Conservation (phyloP, 2,888 invertebrate species). For the Frankliniella intonsa region DNA sequence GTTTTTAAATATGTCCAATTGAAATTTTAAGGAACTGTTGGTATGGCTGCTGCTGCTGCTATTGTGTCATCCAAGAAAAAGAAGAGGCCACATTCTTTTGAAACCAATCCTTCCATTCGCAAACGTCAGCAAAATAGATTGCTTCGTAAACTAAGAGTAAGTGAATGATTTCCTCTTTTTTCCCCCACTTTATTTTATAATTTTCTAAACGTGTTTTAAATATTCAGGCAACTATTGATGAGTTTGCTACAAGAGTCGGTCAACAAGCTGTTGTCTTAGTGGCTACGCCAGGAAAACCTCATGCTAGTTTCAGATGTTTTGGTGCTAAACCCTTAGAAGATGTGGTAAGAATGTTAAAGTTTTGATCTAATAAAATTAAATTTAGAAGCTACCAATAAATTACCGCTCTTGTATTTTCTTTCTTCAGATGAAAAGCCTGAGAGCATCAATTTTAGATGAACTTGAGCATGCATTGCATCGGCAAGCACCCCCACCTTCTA, state of each 20-base stretch:
- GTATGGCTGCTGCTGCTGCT: conserved; percentile 94
- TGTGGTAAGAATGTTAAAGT: conserved; percentile 57
- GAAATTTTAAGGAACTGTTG: conserved; percentile 70
- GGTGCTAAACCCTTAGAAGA: conserved; percentile 95
- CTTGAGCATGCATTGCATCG: conserved; percentile 88
- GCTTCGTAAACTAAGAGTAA: conserved; percentile 75
- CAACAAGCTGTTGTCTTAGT: conserved; percentile 95
- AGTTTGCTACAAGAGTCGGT: conserved; percentile 93
- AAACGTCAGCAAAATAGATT: conserved; percentile 93
- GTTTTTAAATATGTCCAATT: conserved; percentile 5
- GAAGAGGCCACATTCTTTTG: conserved; percentile 91
- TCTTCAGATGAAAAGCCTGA: conserved; percentile 67
- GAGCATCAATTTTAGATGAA: conserved; percentile 90
- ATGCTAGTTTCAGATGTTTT: conserved; percentile 93
- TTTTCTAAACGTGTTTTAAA: neutral
- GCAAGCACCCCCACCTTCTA: conserved; percentile 80
- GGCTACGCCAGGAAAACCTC: conserved; percentile 93
- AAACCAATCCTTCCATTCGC: conserved; percentile 93
- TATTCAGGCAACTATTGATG: conserved; percentile 84
- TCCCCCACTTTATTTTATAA: conserved; percentile 31
- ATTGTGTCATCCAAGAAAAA: conserved; percentile 93
- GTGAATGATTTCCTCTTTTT: conserved; percentile 39
- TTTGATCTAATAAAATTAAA: neutral
- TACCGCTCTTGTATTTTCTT: neutral
- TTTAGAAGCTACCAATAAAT: neutral